Percentiles rank a stretch among this genome's conserved stretches.
phyloP scores from a whole-genome alignment of 92 coral and sea anemone species.

The Plumapathes pennacea region DNA sequence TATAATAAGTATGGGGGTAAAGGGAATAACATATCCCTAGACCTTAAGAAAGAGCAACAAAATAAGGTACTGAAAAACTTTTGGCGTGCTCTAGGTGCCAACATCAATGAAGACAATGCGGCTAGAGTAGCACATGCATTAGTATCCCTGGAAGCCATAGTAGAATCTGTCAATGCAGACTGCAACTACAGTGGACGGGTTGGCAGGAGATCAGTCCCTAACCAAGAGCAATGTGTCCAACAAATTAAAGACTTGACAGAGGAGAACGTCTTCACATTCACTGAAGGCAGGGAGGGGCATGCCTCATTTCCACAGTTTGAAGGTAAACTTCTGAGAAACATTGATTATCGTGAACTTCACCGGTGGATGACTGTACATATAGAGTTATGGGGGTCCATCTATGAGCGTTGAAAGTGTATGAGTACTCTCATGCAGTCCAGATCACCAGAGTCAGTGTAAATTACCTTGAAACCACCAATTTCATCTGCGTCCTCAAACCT shows the following conservation, averaged over 20 bases:
- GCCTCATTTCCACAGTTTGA: constrained; percentile 14
- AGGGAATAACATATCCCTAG: constrained; percentile 55
- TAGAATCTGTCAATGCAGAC: constrained; percentile 16
- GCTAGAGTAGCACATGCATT: constrained; percentile 33
- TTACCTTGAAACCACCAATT: too few relatives aligned
- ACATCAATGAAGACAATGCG: constrained; percentile 29
- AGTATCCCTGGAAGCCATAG: constrained; percentile 16
- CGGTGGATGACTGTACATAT: constrained; percentile 13
- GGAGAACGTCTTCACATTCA: constrained; percentile 14
- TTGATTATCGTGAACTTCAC: constrained; percentile 15
- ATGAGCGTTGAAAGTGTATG: background rate
- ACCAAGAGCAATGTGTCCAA: constrained; percentile 7
- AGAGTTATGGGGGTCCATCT: constrained; percentile 16
- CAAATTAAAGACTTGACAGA: constrained; percentile 13
- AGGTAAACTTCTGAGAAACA: constrained; percentile 10
- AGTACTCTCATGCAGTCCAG: too few relatives aligned
- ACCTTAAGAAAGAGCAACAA: constrained; percentile 54
- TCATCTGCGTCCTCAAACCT: too few relatives aligned
- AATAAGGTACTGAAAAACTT: constrained; percentile 43
- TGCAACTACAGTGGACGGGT: constrained; percentile 19
- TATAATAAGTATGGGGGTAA: constrained; percentile 47
- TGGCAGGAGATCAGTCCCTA: constrained; percentile 6
- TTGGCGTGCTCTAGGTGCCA: constrained; percentile 54
- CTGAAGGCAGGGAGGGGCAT: constrained; percentile 41
- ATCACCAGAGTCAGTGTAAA: too few relatives aligned